Base-by-base conservation (phyloP, 2,888 invertebrate genomes). In the Suillia variegata region DNA sequence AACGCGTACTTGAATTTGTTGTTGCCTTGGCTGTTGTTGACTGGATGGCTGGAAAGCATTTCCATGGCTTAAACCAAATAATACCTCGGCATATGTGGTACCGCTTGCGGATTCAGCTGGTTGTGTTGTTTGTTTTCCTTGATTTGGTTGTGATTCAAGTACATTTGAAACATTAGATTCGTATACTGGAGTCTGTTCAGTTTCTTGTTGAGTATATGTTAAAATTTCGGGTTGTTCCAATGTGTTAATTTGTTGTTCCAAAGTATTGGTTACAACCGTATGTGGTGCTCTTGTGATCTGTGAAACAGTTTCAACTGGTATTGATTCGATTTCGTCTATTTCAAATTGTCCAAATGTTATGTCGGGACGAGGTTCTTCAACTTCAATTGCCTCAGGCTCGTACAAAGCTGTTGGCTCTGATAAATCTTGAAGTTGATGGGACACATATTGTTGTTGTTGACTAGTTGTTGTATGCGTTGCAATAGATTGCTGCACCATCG, bases 31-130 rank as follows among this genome's bases (percentile, higher is more conserved):
- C 65, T 72, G 71, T 64, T 77, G 78, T 64, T 77, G 78, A 72
- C 75, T 78, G 85, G 85, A 86, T 85, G 86, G 85, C 85, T 86
- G 86, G 80, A 84, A 80, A 78, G 67, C 65, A 69, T 71, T 66
- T 64, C 64, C 69, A 65, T 73, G 73, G 66, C 69, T 70, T 64
- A 70, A 64, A 58, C 80, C 80, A 69, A 80, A 80, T 38, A 80
- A 70, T 61, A 80, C 80, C 70, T 80, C 78, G 64, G 80, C 80
- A 63, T 80, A 80, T 48, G 80, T 80, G 54, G 74, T 71, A 54
- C 76, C 77, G 62, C 64, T 56, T 65, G 72, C 24, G 61, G 58
- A 18, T 61, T 64, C 47, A 66, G 62, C 59, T 61, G 51, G 33
- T 57, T 55, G 62, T 67, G 62, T 60, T 61, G 51, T 38, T 57